These are phyloP conservation scores for Drosophila trichaetosa DNA, from an alignment of 2,888 invertebrate genomes.

Conservation along the genomic window DNA sequence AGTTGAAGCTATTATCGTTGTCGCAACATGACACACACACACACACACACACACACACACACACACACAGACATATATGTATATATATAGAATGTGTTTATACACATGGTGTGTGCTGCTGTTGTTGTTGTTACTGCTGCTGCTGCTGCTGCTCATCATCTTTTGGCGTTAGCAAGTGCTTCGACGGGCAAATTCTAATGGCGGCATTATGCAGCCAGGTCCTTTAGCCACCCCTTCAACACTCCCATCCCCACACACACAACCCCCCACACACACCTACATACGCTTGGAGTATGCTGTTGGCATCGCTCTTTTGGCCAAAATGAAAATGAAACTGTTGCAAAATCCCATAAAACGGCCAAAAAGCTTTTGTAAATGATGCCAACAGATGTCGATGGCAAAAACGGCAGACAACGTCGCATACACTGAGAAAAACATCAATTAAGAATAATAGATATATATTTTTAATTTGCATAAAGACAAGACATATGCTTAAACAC, in stretches of 20 bases:
- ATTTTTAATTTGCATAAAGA: not conserved
- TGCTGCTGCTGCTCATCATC: conserved; percentile 71
- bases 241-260: conserved; percentile 6
- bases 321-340: conserved; percentile 80
- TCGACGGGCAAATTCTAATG: conserved; percentile 78
- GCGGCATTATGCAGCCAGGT: conserved; percentile 70
- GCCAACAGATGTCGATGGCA: conserved; percentile 78
- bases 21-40: conserved; percentile 68
- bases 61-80: not conserved
- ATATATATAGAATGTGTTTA: conserved; percentile 7
- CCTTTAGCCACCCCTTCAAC: conserved; percentile 1
- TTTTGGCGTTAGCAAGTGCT: conserved; percentile 79
- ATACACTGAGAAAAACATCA: conserved; percentile 13
- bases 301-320: conserved; percentile 38
- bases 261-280: not conserved
- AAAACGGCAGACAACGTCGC: conserved; percentile 65
- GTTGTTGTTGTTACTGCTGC: conserved; percentile 26
- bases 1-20: conserved; percentile 76
- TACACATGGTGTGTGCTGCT: conserved; percentile 30
- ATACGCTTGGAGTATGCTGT: conserved; percentile 7
- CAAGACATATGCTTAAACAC: not conserved
- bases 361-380: conserved; percentile 81
- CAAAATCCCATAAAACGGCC: conserved; percentile 80
- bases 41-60: conserved; percentile 13
- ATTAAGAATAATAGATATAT: not conserved